Percentiles rank a stretch among this genome's conserved stretches.
Evolutionary conservation across 2,797 vertebrate genomes (phyloP).

Genomic region (Bovichtus diacanthus): DNA sequence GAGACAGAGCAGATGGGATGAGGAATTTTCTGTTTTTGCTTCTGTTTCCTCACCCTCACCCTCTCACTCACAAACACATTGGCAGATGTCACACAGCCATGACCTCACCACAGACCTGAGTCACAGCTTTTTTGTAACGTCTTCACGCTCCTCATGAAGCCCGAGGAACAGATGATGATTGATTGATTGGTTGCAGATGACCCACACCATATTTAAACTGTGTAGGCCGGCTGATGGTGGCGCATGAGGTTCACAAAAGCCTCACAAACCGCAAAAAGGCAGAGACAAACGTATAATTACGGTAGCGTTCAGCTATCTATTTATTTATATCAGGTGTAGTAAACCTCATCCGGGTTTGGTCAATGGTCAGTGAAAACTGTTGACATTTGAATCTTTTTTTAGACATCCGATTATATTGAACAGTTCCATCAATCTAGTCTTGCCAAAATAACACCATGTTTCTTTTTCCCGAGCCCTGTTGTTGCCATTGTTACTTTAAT

Average conservation of each 20-base stretch:
- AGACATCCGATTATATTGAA: too few relatives aligned
- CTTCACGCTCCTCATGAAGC: constrained; percentile 36
- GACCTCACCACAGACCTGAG: constrained; percentile 61
- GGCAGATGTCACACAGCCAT: constrained; percentile 56
- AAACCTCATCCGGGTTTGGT: too few relatives aligned
- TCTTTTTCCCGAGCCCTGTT: too few relatives aligned
- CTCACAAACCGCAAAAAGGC: constrained; percentile 13
- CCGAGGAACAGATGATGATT: constrained; percentile 42
- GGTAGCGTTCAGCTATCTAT: too few relatives aligned
- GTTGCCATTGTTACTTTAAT: too few relatives aligned
- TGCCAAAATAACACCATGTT: too few relatives aligned
- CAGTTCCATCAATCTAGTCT: too few relatives aligned
- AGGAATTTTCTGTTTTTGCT: constrained; percentile 61
- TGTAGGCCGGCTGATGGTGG: constrained; percentile 24
- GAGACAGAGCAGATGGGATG: constrained; percentile 59
- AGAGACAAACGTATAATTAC: constrained; percentile 31
- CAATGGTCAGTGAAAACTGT: too few relatives aligned
- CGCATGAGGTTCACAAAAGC: constrained; percentile 11
- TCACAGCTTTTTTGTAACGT: constrained; percentile 53
- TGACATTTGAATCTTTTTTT: too few relatives aligned
- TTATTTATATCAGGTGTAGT: too few relatives aligned
- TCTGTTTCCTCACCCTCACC: constrained; percentile 63
- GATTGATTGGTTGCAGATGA: constrained; percentile 53
- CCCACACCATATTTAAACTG: constrained; percentile 29
- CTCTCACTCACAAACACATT: constrained; percentile 19